phyloP scores from a whole-genome alignment of 2,113 vertebrate genomes.

The Struthidea cinerea region DNA sequence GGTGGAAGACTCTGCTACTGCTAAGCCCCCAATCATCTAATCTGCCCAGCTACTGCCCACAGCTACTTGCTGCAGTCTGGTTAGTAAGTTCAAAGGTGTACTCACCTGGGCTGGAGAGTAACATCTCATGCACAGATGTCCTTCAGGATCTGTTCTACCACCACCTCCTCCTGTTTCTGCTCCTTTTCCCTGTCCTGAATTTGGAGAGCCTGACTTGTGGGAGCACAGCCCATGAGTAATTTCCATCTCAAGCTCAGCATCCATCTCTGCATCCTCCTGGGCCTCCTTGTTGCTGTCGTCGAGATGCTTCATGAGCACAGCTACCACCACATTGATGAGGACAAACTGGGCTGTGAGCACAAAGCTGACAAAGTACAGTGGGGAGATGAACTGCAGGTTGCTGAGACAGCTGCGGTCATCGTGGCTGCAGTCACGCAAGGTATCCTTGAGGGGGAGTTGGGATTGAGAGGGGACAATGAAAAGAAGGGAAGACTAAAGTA shows the following conservation, averaged over 20 bases:
- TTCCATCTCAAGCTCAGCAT: constrained; percentile 96
- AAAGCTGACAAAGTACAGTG: constrained; percentile 98
- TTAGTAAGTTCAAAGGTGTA: not conserved
- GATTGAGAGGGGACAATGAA: not conserved
- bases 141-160: constrained; percentile 51
- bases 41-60: not conserved
- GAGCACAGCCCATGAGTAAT: constrained; percentile 83
- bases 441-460: constrained; percentile 79
- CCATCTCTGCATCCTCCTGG: constrained; percentile 98
- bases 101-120: constrained; percentile 93
- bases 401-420: constrained; percentile 94
- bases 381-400: constrained; percentile 91
- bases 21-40: not conserved
- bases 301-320: constrained; percentile 98
- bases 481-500: constrained; percentile 44
- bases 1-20: not conserved
- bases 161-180: constrained; percentile 30
- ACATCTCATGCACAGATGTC: constrained; percentile 72
- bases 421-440: constrained; percentile 90
- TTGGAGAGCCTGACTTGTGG: constrained; percentile 64
- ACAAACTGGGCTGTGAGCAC: constrained; percentile 99
- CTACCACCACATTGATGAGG: constrained; percentile 99
- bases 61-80: not conserved
- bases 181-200: constrained; percentile 59
- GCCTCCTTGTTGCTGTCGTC: constrained; percentile 99